A percentile compares a stretch with the other conserved stretches of the same genome.
phyloP scores from a whole-genome alignment of 2,888 invertebrate genomes.

The Leptopilina syphax region DNA sequence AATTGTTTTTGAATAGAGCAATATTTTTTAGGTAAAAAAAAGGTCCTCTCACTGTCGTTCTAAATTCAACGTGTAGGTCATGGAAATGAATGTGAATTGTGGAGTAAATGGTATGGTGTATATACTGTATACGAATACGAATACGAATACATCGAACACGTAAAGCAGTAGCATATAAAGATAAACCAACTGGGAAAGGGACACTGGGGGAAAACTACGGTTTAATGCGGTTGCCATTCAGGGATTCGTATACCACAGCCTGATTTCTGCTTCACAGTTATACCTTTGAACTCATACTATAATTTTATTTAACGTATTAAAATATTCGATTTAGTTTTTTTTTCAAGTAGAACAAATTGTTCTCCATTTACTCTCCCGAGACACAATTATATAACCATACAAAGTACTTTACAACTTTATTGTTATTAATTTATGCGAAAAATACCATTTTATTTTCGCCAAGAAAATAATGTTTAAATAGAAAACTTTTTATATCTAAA shows the following conservation, averaged over 20 bases:
- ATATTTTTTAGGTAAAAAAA: constrained; percentile 40
- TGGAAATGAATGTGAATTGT: constrained; percentile 41
- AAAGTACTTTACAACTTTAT: too few relatives aligned
- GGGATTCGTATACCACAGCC: constrained; percentile 22
- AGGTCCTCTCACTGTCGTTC: constrained; percentile 9
- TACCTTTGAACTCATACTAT: constrained; percentile 3
- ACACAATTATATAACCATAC: not conserved
- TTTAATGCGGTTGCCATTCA: constrained; percentile 49
- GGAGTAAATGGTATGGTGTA: constrained; percentile 33
- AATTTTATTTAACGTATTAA: constrained; percentile 3
- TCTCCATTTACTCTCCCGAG: not conserved
- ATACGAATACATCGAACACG: constrained; percentile 40
- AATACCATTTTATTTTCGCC: too few relatives aligned
- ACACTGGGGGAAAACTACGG: constrained; percentile 46
- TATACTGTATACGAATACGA: constrained; percentile 31
- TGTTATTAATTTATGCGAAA: too few relatives aligned
- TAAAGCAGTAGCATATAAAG: constrained; percentile 47
- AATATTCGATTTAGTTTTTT: not conserved
- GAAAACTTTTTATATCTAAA: too few relatives aligned
- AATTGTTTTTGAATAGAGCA: not conserved
- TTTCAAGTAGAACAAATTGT: not conserved
- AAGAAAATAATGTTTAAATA: too few relatives aligned
- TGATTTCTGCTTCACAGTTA: constrained; percentile 15
- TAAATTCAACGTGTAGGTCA: constrained; percentile 35
- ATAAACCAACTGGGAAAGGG: constrained; percentile 44